Evolutionary conservation across 2,888 invertebrate genomes (phyloP).

Genomic region (Ochropacha duplaris): DNA sequence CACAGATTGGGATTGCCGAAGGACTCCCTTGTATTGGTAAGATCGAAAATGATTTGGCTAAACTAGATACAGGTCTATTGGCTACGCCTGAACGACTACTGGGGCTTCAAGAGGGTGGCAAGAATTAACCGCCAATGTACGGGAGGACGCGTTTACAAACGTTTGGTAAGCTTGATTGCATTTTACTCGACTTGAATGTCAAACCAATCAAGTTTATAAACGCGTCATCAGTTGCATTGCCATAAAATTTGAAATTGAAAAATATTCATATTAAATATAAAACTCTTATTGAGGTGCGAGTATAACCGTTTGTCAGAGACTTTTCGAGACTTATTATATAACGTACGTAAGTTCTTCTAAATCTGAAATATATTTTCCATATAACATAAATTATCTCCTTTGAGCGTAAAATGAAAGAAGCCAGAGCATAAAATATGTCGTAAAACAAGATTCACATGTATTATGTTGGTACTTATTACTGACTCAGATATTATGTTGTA

Average conservation of each 20-base stretch:
- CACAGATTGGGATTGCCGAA: background rate
- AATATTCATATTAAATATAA: background rate
- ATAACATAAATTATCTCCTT: conserved; percentile 45
- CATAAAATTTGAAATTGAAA: background rate
- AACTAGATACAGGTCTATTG: background rate
- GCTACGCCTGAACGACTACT: background rate
- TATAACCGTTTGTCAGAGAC: conserved; percentile 31
- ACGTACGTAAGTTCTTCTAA: conserved; percentile 33
- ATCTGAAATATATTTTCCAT: conserved; percentile 46
- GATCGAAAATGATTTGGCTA: background rate
- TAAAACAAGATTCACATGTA: conserved; percentile 64
- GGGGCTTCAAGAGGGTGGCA: background rate
- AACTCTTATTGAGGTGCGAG: background rate
- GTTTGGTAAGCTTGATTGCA: background rate
- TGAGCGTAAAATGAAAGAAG: conserved; percentile 55
- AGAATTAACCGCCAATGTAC: background rate
- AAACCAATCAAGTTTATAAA: background rate
- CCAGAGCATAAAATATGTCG: conserved; percentile 54
- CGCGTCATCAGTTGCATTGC: background rate
- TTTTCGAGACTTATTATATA: conserved; percentile 33
- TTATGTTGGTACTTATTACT: conserved; percentile 52
- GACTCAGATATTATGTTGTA: conserved; percentile 55
- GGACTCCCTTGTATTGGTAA: background rate
- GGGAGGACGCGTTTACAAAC: background rate
- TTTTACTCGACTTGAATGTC: background rate